Percentiles rank a stretch among this genome's conserved stretches.
Evolutionary conservation across 2,113 vertebrate genomes (phyloP).

Genomic region (Otolemur garnettii): DNA sequence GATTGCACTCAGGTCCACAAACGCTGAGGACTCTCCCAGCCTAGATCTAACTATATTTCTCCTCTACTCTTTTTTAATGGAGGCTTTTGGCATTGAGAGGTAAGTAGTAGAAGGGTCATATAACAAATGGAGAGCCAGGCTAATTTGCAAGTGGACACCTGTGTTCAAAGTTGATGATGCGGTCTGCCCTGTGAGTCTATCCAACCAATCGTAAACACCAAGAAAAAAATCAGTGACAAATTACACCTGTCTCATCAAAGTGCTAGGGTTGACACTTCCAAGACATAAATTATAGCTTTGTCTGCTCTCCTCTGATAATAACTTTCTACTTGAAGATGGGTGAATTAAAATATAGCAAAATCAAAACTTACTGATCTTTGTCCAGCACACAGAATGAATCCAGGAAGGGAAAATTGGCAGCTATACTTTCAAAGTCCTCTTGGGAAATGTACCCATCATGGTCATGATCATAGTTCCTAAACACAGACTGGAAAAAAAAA

Average conservation of each 20-base stretch:
- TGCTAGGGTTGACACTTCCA: background rate
- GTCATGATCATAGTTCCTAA: conserved; percentile 98
- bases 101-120: background rate
- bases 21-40: background rate
- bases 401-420: conserved; percentile 98
- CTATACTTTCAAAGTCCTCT: conserved; percentile 98
- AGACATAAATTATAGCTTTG: background rate
- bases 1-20: background rate
- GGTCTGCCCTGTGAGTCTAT: background rate
- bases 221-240: conserved; percentile 22
- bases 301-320: background rate
- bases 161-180: background rate
- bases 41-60: background rate
- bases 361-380: conserved; percentile 96
- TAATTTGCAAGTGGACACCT: background rate
- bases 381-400: conserved; percentile 98
- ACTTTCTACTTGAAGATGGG: conserved; percentile 1
- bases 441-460: conserved; percentile 98
- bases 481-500: conserved; percentile 93
- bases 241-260: background rate
- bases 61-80: background rate
- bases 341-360: conserved; percentile 36
- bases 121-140: background rate
- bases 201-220: background rate
- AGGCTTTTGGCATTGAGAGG: background rate